Base-by-base conservation (phyloP, 2,797 vertebrate genomes). In the Bovichtus diacanthus region DNA sequence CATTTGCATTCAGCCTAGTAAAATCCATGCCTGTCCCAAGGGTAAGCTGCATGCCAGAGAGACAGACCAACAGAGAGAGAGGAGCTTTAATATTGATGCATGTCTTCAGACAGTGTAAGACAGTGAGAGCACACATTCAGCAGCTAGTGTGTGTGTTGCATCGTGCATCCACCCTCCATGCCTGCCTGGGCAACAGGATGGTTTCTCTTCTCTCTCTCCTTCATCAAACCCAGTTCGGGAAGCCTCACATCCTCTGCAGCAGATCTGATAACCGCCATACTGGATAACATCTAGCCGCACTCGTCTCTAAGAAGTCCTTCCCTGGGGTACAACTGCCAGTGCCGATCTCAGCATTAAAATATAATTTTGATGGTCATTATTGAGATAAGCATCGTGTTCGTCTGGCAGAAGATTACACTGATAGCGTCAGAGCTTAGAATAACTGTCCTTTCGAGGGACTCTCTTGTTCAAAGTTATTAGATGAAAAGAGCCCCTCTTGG, bases 361-460 rank as follows among this genome's bases (percentile, higher is more conserved):
- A 88, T 78, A 82, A 90, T 88, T 92, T 90, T 89, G 88, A 89
- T 91, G 90, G 88, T 87, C 88, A 88, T 93, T 91, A 92, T 84
- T 83, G 62, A 87, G 91, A 93, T 93, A 92, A 88, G 84, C 79
- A 90, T 88, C 78, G 4, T 88, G 80, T 90, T 86, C 80, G 6
- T 84, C 78, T 82, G 74, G 83, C 81, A 85, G 62, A 78, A 90
- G 89, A 92, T 92, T 74, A 71, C 41, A 29, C 73, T 49, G 90
- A 92, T 93, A 90, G 50, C 19, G 71, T 65, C 62, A 46, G 43
- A 59, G 80, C 78, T 70, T 54, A 63, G 68, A 84, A 90, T 74
- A 82, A 85, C 84, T 88, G 84, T 92, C 87, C 88, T 92, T 90
- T 91, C 60, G 15, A 87, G 77, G 81, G 82, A 90, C 80, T 84